These are phyloP conservation scores for Dermatemys mawii DNA, from an alignment of 2,113 vertebrate genomes.

Conservation along the genomic window DNA sequence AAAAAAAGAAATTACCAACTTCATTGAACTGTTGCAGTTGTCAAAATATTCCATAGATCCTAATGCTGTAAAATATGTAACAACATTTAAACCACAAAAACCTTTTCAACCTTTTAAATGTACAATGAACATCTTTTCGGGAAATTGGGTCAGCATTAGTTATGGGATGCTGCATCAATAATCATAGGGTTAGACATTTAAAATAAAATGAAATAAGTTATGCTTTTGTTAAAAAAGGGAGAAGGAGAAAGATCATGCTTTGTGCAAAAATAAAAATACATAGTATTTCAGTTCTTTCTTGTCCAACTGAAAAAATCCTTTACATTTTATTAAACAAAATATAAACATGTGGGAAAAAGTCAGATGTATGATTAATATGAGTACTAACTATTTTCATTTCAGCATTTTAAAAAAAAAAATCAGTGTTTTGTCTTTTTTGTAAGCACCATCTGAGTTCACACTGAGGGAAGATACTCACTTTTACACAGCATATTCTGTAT, in stretches of 20 bases:
- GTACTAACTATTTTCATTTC: conserved; percentile 21
- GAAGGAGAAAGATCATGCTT: conserved; percentile 69
- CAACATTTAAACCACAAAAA: conserved; percentile 95
- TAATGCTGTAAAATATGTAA: conserved; percentile 99
- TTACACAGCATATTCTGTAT: neutral
- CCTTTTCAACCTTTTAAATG: conserved; percentile 84
- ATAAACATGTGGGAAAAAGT: conserved; percentile 18
- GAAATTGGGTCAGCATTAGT: conserved; percentile 79
- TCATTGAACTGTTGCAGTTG: conserved; percentile 95
- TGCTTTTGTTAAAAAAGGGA: conserved; percentile 46
- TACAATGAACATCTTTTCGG: conserved; percentile 82
- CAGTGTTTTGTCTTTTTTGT: neutral
- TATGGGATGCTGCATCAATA: conserved; percentile 71
- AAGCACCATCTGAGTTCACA: neutral
- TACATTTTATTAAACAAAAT: conserved; percentile 30
- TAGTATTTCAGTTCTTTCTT: conserved; percentile 10
- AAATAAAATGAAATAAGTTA: conserved; percentile 70
- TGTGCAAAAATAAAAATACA: conserved; percentile 62
- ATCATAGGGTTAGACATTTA: conserved; percentile 72
- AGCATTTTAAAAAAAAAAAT: neutral
- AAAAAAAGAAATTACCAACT: conserved; percentile 97
- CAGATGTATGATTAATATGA: neutral
- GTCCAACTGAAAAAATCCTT: conserved; percentile 1
- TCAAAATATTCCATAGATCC: conserved; percentile 97
- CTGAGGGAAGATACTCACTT: neutral